Evolutionary conservation across 2,888 invertebrate species (phyloP), one percentile per base, ranked within the genome.

Genomic region (Dryobota labecula): DNA sequence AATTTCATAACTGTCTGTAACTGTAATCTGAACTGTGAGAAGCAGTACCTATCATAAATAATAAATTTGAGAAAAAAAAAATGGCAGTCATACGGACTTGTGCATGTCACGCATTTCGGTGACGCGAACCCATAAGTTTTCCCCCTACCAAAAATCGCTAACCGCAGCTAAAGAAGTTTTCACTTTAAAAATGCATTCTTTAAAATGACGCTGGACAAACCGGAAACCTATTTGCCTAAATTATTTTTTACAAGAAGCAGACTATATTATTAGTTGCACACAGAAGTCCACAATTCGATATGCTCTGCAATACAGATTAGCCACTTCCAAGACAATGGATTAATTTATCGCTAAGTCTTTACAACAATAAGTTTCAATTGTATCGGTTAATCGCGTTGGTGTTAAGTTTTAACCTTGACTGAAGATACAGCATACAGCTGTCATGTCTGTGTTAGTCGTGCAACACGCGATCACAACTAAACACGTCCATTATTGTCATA

Each of bases 321-420:
- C 70, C 78, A 69, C 73, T 66, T 62, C 62, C 24, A 53, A 66
- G 51, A 86, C 84, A 85, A 82, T 80, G 77, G 76, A 70, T 73
- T 72, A 78, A 83, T 77, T 85, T 73, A 84, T 75, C 67, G 73
- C 70, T n/a, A 61, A 71, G 62, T 75, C 70, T 76, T 71, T 63
- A 70, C 57, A 73, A 73, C 74, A 72, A 74, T 80, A 76, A 74
- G 75, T 82, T 76, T 56, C 73, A 77, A 77, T 84, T 81, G 84
- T 82, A 79, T 70, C 70, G 62, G 70, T 80, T 71, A 64, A 82
- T 77, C 68, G 69, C 75, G 70, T 63, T 66, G 66, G 73, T 76
- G 73, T 78, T 83, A 73, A 74, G 72, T 76, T 78, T 71, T 82
- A 70, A 83, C 87, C 86, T 87, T 87, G 87, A 73, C 74, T 71